A percentile compares a stretch with the other conserved stretches of the same genome.
phyloP scores from a whole-genome alignment of 2,888 invertebrate genomes.

The Meliscaeva auricollis region DNA sequence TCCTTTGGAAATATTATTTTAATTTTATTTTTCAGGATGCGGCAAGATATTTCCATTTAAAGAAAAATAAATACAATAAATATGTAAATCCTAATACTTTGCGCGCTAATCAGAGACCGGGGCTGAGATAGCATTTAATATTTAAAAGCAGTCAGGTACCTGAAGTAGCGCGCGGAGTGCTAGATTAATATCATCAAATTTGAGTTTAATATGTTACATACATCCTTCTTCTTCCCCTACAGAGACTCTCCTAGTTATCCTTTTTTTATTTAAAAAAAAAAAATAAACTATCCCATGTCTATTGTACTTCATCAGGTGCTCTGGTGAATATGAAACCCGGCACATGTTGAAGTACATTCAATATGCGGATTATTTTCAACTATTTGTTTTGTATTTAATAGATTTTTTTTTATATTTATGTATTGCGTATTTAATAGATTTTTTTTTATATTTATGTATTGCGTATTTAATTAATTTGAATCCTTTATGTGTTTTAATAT shows the following conservation, averaged over 20 bases:
- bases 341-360: conserved; percentile 99
- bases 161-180: conserved; percentile 98
- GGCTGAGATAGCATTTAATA: conserved; percentile 86
- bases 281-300: conserved; percentile 92
- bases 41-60: conserved; percentile 22
- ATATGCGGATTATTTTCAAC: conserved; percentile 88
- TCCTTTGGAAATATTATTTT: background rate
- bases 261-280: background rate
- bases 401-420: background rate
- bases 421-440: background rate
- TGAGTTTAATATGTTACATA: background rate
- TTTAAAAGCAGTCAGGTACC: conserved; percentile 95
- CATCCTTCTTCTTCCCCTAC: conserved; percentile 1
- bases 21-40: conserved; percentile 37
- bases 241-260: conserved; percentile 11
- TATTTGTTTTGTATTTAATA: conserved; percentile 39
- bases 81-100: conserved; percentile 85
- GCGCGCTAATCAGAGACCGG: conserved; percentile 96
- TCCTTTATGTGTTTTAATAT: too few relatives aligned
- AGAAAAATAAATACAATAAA: background rate
- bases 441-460: background rate
- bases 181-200: conserved; percentile 83
- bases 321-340: conserved; percentile 96
- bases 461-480: background rate
- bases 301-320: conserved; percentile 99